These are phyloP conservation scores for Lucifuga dentata DNA, from an alignment of 2,113 vertebrate species.

Conservation along the genomic window DNA sequence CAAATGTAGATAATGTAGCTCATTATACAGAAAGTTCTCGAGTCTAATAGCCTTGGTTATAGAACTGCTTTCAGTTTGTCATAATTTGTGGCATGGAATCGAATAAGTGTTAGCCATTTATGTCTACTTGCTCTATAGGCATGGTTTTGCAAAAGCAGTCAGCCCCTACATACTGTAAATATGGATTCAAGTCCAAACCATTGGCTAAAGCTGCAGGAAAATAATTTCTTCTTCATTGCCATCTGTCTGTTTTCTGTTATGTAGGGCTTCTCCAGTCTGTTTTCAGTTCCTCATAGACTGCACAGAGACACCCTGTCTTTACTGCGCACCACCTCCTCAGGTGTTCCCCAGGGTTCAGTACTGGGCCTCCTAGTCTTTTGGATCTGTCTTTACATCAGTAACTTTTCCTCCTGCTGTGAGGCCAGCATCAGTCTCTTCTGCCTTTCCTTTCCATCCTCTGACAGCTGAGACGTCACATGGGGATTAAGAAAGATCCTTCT, in stretches of 20 bases:
- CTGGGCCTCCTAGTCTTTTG: slow-evolving; percentile 11
- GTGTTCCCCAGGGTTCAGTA: slow-evolving; percentile 33
- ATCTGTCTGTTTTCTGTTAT: neutral
- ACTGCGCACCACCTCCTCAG: neutral
- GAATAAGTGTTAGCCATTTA: too few species aligned
- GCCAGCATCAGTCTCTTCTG: slow-evolving; percentile 3
- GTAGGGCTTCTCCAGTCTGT: neutral
- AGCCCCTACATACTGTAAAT: too few species aligned
- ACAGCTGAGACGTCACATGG: slow-evolving; percentile 29
- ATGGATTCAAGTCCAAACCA: too few species aligned
- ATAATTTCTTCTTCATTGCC: neutral
- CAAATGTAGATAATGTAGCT: too few species aligned
- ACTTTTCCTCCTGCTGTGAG: slow-evolving; percentile 23
- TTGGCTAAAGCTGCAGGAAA: neutral
- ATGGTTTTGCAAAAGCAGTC: too few species aligned
- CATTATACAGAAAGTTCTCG: too few species aligned
- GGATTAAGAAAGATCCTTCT: slow-evolving; percentile 43
- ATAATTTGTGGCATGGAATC: too few species aligned
- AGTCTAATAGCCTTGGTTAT: too few species aligned
- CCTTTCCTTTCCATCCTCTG: slow-evolving; percentile 8
- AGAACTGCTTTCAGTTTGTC: too few species aligned
- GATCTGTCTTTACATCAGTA: slow-evolving; percentile 26
- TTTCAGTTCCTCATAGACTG: neutral
- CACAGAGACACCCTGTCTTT: slow-evolving; percentile 9
- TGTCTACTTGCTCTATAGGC: too few species aligned